Evolutionary conservation across 2,888 invertebrate species (phyloP).

Genomic region (Diabrotica balteata): DNA sequence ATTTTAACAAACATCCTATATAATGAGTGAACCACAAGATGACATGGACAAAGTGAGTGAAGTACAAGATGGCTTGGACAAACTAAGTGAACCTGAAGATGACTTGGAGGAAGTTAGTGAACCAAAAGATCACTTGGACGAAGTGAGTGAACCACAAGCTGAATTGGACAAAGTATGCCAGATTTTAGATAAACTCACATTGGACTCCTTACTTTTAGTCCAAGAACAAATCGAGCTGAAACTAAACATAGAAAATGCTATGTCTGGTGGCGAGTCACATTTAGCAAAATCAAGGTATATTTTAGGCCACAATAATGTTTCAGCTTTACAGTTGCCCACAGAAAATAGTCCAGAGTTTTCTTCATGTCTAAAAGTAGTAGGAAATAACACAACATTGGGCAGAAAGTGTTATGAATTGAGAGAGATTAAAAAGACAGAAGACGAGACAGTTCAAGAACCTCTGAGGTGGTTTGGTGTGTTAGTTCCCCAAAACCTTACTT

Average conservation of each 20-base stretch:
- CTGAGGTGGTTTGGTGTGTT: constrained; percentile 87
- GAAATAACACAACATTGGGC: constrained; percentile 53
- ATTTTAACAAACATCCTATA: no score
- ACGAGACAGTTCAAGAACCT: constrained; percentile 66
- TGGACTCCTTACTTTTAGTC: constrained; percentile 74
- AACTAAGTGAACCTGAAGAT: no score
- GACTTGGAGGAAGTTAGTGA: no score
- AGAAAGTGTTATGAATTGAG: constrained; percentile 52
- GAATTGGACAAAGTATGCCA: constrained; percentile 62
- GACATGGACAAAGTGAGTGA: no score
- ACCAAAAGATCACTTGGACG: no score
- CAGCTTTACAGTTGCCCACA: constrained; percentile 73
- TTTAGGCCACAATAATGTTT: constrained; percentile 77
- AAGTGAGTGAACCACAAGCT: constrained; percentile 44
- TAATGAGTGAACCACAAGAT: no score
- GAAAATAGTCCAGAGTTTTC: constrained; percentile 65
- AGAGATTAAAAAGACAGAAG: constrained; percentile 51
- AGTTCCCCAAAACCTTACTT: constrained; percentile 79
- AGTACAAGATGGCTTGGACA: no score
- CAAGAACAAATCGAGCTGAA: constrained; percentile 75
- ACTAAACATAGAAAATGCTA: constrained; percentile 72
- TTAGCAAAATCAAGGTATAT: constrained; percentile 82
- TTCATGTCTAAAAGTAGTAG: constrained; percentile 58
- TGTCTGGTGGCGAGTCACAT: constrained; percentile 74
- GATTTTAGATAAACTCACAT: constrained; percentile 72